These are phyloP conservation scores for Marcusenius ussheri DNA, from an alignment of 2,113 vertebrate species.

Conservation along the genomic window DNA sequence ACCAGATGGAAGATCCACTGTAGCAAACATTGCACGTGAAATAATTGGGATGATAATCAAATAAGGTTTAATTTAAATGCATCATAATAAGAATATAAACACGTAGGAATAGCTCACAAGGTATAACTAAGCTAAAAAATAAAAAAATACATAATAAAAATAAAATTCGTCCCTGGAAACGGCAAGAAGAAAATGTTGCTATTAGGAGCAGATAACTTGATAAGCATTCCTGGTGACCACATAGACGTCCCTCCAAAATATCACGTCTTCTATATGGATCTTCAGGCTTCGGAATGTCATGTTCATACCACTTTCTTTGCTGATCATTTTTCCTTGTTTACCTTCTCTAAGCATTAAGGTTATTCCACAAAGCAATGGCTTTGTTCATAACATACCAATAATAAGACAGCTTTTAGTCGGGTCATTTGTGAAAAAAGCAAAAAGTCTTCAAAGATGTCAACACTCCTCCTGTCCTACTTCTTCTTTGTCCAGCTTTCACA, in stretches of 20 bases:
- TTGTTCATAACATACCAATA: background rate
- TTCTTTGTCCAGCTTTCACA: background rate
- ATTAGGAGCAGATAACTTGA: background rate
- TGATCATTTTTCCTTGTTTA: background rate
- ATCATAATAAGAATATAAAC: background rate
- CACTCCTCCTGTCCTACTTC: background rate
- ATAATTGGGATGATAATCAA: background rate
- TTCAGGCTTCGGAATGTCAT: background rate
- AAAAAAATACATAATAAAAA: background rate
- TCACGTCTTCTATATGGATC: background rate
- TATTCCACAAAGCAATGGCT: background rate
- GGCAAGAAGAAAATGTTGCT: background rate
- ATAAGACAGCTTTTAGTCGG: background rate
- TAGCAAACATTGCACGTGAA: background rate
- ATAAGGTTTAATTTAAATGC: background rate
- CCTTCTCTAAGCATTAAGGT: background rate
- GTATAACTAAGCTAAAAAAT: background rate
- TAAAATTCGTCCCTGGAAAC: background rate
- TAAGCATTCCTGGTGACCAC: background rate
- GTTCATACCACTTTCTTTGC: background rate
- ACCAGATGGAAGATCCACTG: background rate
- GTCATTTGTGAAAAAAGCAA: background rate
- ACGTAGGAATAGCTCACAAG: background rate
- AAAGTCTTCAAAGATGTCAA: background rate
- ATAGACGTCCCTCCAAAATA: background rate